These are phyloP conservation scores for Asobara japonica DNA, from an alignment of 1,140 invertebrate genomes.

Conservation along the genomic window DNA sequence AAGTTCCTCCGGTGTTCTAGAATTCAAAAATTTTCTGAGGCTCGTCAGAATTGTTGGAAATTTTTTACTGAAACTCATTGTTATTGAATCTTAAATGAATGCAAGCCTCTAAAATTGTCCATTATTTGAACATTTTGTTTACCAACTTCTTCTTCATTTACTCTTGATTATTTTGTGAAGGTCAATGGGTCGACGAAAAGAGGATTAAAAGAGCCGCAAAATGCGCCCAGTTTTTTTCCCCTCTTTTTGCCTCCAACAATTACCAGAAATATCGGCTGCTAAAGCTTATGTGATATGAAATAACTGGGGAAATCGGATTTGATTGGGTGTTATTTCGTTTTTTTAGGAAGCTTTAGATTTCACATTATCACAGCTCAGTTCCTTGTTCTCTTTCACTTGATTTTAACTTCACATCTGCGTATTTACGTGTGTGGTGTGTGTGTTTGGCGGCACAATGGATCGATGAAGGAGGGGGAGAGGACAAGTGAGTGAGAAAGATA, in stretches of 20 bases:
- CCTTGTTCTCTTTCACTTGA: neutral
- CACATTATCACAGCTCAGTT: neutral
- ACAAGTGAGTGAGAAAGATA: neutral
- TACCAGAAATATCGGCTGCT: neutral
- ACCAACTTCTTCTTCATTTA: too few species aligned
- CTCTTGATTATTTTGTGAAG: too few species aligned
- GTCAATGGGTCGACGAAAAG: too few species aligned
- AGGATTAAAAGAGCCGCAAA: too few species aligned
- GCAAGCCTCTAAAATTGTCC: too few species aligned
- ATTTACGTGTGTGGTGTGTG: slow-evolving; percentile 35
- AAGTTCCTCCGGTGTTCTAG: too few species aligned
- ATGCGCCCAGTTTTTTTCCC: too few species aligned
- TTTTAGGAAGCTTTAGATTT: neutral
- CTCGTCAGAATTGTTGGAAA: too few species aligned
- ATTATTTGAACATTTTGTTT: too few species aligned
- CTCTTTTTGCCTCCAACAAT: neutral
- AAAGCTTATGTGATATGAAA: neutral
- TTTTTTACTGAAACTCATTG: too few species aligned
- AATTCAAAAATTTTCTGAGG: too few species aligned
- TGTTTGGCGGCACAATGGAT: slow-evolving; percentile 38
- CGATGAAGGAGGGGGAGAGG: slow-evolving; percentile 28
- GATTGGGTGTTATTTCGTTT: neutral
- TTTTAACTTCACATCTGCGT: neutral
- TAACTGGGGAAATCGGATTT: neutral
- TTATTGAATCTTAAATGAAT: too few species aligned